Percentiles rank a stretch among this genome's conserved stretches.
These are phyloP conservation scores for Pogonus chalceus DNA, from an alignment of 1,140 invertebrate species.

Conservation along the genomic window DNA sequence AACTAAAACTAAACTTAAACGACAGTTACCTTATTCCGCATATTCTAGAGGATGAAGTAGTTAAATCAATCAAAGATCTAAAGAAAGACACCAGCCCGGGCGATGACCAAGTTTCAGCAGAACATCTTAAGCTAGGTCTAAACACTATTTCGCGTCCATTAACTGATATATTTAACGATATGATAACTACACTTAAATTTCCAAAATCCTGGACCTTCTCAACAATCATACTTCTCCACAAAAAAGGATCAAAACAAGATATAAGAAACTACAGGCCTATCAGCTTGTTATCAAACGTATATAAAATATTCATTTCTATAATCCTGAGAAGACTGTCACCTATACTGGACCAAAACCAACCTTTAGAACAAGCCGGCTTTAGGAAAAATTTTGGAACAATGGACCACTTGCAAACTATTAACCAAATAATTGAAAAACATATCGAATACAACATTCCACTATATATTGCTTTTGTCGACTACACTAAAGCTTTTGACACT, in stretches of 20 bases:
- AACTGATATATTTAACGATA: not conserved
- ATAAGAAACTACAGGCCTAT: slow-evolving; percentile 21
- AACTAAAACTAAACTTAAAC: no score
- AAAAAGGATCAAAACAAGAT: slow-evolving; percentile 18
- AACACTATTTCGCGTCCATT: not conserved
- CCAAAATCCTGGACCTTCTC: slow-evolving; percentile 15
- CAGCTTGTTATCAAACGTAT: slow-evolving; percentile 15
- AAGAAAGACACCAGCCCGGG: no score
- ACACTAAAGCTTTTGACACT: slow-evolving; percentile 13
- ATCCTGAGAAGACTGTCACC: slow-evolving; percentile 8
- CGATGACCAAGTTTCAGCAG: no score
- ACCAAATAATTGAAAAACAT: slow-evolving; percentile 13
- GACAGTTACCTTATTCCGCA: no score
- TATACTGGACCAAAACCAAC: slow-evolving; percentile 8
- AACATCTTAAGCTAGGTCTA: no score
- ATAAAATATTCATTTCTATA: slow-evolving; percentile 10
- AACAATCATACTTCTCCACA: slow-evolving; percentile 18
- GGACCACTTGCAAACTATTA: slow-evolving; percentile 11
- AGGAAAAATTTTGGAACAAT: slow-evolving; percentile 10
- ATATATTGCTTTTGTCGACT: slow-evolving; percentile 10
- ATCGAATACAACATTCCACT: not conserved
- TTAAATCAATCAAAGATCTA: no score
- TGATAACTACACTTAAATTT: slow-evolving; percentile 11
- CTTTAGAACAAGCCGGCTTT: slow-evolving; percentile 13
- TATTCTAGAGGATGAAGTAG: no score